Evolutionary conservation across 2,888 invertebrate species (phyloP), one percentile per base, ranked within the genome.

Genomic region (Troglohyphantes excavatus): DNA sequence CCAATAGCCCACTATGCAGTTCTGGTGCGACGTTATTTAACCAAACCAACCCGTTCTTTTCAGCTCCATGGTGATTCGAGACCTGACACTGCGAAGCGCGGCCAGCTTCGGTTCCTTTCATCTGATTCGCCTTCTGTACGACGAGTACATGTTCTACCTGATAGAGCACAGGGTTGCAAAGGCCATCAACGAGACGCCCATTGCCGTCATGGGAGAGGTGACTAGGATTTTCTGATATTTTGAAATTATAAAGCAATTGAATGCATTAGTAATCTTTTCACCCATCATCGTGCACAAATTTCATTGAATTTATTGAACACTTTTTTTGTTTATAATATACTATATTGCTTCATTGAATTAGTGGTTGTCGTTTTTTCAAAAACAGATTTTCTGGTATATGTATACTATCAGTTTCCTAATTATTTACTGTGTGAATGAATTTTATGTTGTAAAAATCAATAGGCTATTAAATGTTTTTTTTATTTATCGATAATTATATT

Each of bases 21-120:
- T n/a, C n/a, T n/a, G n/a, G n/a, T n/a, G n/a, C n/a, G n/a, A n/a
- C n/a, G n/a, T n/a, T n/a, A n/a, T n/a, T n/a, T n/a, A n/a, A n/a
- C n/a, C n/a, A n/a, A n/a, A n/a, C n/a, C n/a, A n/a, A n/a, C n/a
- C n/a, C n/a, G n/a, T n/a, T n/a, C n/a, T n/a, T n/a, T 93, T 33
- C 93, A 97, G 98, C 93, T 99, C 99, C 87, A 98, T 99, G 96
- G 98, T 99, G 87, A 99, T 99, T 92, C 95, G 99, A 75, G 99
- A 99, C 94, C 95, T 99, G 91, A 99, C 99, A 72, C 95, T 99
- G 91, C 95, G 98, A 92, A 98, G 98, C 90, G 99, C 99, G 61
- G 98, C 98, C 27, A 98, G 98, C 94, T 99, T 99, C 94, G 99
- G 99, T 79, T 98, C 98, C 92, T 99, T 99, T 95, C 99, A 99